Conservation (phyloP, 2,888 invertebrate species). For the Cyaniris semiargus region DNA sequence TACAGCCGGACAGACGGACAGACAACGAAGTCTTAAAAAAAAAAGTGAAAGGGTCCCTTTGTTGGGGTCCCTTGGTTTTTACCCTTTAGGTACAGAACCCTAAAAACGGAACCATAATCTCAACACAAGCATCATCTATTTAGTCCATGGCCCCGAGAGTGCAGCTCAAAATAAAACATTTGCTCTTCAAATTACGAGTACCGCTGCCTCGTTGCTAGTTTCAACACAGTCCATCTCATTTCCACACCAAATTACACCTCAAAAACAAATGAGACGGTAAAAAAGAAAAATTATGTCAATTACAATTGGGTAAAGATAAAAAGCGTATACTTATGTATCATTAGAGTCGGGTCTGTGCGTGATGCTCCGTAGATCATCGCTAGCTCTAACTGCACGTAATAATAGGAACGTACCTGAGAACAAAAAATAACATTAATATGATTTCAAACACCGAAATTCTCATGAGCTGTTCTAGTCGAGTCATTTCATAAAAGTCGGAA, state of each 20-base stretch:
- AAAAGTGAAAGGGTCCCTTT: no score
- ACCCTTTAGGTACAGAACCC: no score
- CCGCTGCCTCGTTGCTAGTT: conserved; percentile 19
- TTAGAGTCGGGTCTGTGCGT: conserved; percentile 32
- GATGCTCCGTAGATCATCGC: conserved; percentile 35
- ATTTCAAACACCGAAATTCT: conserved; percentile 23
- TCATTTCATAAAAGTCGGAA: not conserved
- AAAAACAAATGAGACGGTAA: conserved; percentile 29
- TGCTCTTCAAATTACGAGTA: conserved; percentile 12
- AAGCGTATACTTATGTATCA: conserved; percentile 32
- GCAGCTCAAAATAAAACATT: conserved; percentile 11
- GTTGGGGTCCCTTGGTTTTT: no score
- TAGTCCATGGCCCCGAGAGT: not conserved
- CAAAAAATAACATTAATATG: conserved; percentile 42
- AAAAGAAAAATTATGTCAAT: conserved; percentile 26
- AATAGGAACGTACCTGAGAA: conserved; percentile 52
- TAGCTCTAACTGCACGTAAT: conserved; percentile 39
- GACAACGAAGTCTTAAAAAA: no score
- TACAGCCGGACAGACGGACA: no score
- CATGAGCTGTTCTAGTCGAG: conserved; percentile 4
- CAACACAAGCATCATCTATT: not conserved
- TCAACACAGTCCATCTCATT: conserved; percentile 28
- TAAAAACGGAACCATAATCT: not conserved
- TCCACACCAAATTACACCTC: conserved; percentile 26
- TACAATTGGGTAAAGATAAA: conserved; percentile 20